A percentile compares a stretch with the other conserved stretches of the same genome.
phyloP scores from a whole-genome alignment of 2,888 invertebrate genomes.

The Sphaeridia pumilis region DNA sequence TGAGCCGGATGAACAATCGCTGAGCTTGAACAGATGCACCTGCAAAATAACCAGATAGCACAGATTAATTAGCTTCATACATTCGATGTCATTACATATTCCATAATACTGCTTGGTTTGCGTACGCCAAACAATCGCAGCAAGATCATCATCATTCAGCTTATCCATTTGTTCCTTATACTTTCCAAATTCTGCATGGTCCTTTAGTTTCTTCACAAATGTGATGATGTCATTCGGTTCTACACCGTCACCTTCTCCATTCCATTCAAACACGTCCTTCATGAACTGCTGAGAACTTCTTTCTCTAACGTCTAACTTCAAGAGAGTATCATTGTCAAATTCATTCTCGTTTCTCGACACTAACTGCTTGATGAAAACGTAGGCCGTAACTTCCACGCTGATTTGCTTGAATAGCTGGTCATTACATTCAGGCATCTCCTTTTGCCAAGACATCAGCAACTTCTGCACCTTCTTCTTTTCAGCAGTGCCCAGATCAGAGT shows the following conservation, averaged over 20 bases:
- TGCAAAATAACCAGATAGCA: neutral
- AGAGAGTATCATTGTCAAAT: neutral
- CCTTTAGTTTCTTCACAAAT: slow-evolving; percentile 2
- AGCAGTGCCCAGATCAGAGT: neutral
- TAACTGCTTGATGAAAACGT: slow-evolving; percentile 1
- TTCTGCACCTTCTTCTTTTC: neutral
- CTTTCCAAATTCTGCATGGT: slow-evolving; percentile 1
- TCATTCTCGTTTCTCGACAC: neutral
- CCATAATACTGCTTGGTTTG: neutral
- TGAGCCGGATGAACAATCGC: slow-evolving; percentile 3
- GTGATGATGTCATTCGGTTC: slow-evolving; percentile 7
- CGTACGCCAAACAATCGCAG: slow-evolving; percentile 9
- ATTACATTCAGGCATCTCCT: neutral
- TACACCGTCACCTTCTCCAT: neutral
- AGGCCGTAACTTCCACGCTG: neutral
- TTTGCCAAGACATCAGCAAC: neutral
- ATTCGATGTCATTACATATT: neutral
- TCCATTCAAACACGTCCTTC: neutral
- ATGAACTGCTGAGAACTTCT: neutral
- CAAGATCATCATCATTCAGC: neutral
- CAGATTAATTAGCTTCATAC: neutral
- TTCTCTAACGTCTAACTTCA: neutral
- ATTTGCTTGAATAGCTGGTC: slow-evolving; percentile 5
- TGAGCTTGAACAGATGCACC: slow-evolving; percentile 8
- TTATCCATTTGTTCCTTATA: neutral